These are phyloP conservation scores for Pseudomyrmex gracilis DNA, from an alignment of 1,140 invertebrate genomes.

Conservation along the genomic window DNA sequence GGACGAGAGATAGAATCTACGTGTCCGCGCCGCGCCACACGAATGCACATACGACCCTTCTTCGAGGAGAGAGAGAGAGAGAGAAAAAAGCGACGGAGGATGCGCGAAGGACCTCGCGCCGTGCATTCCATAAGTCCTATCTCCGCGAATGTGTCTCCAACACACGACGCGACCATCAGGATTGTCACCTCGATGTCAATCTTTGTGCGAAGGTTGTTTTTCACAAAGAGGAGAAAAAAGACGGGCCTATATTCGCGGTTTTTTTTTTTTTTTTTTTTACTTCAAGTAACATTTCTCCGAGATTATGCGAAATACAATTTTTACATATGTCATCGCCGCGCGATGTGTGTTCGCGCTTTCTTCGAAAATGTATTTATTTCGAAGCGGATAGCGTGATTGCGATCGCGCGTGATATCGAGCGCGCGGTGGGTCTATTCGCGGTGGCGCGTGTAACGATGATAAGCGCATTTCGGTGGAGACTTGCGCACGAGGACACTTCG, in stretches of 20 bases:
- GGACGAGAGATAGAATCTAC: conserved; percentile 83
- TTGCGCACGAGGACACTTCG: conserved; percentile 29
- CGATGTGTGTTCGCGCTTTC: too few relatives aligned
- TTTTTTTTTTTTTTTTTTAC: too few relatives aligned
- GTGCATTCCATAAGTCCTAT: too few relatives aligned
- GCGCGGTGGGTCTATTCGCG: background rate
- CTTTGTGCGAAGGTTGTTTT: too few relatives aligned
- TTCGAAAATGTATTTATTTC: background rate
- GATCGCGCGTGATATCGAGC: background rate
- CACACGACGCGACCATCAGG: background rate
- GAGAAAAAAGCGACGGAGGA: conserved; percentile 3
- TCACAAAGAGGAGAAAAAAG: too few relatives aligned
- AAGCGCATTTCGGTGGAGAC: conserved; percentile 6
- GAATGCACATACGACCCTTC: conserved; percentile 57
- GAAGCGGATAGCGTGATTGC: conserved; percentile 12
- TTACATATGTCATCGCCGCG: background rate
- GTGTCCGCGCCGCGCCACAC: conserved; percentile 67
- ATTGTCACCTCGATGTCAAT: background rate
- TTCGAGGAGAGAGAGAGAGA: conserved; percentile 18
- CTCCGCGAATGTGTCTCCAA: background rate
- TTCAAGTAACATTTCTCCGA: too few relatives aligned
- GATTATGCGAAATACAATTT: background rate
- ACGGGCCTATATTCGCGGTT: too few relatives aligned
- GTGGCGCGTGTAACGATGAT: background rate
- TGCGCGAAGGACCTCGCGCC: conserved; percentile 33